Percentiles rank a stretch among this genome's conserved stretches.
Evolutionary conservation across 2,888 invertebrate genomes (phyloP).

Genomic region (Dryocosmus kuriphilus): DNA sequence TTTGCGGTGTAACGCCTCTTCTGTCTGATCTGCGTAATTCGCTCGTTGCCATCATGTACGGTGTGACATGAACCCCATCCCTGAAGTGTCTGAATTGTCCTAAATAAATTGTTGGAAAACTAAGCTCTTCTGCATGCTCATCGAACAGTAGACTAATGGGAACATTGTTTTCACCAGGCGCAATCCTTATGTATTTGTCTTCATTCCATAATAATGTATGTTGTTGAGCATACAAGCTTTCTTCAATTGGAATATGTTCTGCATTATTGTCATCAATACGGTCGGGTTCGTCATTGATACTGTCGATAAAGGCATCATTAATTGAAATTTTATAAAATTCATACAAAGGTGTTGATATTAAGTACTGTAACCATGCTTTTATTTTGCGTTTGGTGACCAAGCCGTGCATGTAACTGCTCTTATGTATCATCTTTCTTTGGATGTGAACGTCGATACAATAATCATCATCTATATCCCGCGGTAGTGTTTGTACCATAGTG

Average conservation of each 20-base stretch:
- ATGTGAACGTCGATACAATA: slow-evolving; percentile 63
- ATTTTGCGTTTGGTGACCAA: slow-evolving; percentile 56
- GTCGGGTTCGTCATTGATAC: too few species aligned
- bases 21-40: slow-evolving; percentile 66
- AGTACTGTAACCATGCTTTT: slow-evolving; percentile 59
- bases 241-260: slow-evolving; percentile 51
- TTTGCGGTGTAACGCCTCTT: slow-evolving; percentile 64
- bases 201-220: slow-evolving; percentile 59
- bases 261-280: too few species aligned
- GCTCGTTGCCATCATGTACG: slow-evolving; percentile 50
- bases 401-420: slow-evolving; percentile 61
- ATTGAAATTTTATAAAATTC: too few species aligned
- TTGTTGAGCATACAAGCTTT: slow-evolving; percentile 52
- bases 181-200: slow-evolving; percentile 53
- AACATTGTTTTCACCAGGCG: slow-evolving; percentile 50
- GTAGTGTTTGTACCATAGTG: too few species aligned
- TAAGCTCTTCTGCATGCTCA: slow-evolving; percentile 74
- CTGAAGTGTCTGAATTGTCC: slow-evolving; percentile 51
- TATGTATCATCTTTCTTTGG: slow-evolving; percentile 53
- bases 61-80: slow-evolving; percentile 48
- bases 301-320: too few species aligned
- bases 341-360: slow-evolving; percentile 55
- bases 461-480: slow-evolving; percentile 65
- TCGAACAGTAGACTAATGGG: slow-evolving; percentile 56
- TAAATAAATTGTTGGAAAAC: slow-evolving; percentile 59